Evolutionary conservation across 2,113 vertebrate species (phyloP).

Genomic region (Varanus salvator): DNA sequence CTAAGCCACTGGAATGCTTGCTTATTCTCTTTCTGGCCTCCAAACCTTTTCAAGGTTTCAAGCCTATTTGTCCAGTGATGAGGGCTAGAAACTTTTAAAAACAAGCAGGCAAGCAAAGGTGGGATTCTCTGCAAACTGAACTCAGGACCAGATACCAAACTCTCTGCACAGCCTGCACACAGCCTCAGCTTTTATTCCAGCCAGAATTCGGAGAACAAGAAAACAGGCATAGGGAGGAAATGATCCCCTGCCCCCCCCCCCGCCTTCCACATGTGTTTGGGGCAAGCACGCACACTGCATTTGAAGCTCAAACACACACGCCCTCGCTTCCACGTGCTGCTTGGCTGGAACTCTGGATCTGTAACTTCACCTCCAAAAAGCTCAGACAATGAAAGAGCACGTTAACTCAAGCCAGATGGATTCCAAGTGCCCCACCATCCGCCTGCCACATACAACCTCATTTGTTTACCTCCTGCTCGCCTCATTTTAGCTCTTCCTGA

Average conservation of each 20-base stretch:
- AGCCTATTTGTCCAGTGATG: background rate
- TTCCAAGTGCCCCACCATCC: background rate
- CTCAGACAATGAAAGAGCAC: slow-evolving; percentile 17
- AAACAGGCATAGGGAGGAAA: background rate
- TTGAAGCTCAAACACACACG: background rate
- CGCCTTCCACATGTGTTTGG: background rate
- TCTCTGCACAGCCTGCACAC: background rate
- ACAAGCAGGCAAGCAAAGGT: background rate
- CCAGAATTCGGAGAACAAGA: background rate
- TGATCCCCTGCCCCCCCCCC: background rate
- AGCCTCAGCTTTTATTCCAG: background rate
- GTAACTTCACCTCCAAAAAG: slow-evolving; percentile 27
- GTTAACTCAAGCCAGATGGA: slow-evolving; percentile 36
- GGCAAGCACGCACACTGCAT: background rate
- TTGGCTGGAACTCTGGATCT: slow-evolving; percentile 20
- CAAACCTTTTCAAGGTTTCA: background rate
- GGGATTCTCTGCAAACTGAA: background rate
- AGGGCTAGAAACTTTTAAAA: background rate
- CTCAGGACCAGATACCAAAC: background rate
- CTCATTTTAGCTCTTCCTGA: slow-evolving; percentile 31
- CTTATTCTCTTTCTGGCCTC: background rate
- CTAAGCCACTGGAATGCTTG: background rate
- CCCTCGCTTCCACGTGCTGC: background rate
- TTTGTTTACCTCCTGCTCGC: slow-evolving; percentile 27
- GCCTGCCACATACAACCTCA: slow-evolving; percentile 5